These are phyloP conservation scores for Bradypodion ventrale DNA, from an alignment of 2,797 vertebrate genomes.

Conservation along the genomic window DNA sequence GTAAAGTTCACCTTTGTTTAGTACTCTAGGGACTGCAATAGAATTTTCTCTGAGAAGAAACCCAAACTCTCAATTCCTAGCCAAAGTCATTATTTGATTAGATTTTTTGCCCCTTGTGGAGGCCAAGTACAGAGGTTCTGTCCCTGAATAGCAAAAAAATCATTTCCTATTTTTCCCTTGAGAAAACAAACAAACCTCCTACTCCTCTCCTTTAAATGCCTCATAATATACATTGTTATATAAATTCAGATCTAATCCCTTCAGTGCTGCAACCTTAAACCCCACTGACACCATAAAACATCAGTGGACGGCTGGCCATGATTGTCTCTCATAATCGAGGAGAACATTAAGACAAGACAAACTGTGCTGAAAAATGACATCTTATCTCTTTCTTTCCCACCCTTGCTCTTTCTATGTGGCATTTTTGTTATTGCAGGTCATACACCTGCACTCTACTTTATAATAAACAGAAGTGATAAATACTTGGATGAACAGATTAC, in stretches of 20 bases:
- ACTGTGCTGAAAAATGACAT: constrained; percentile 57
- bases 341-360: constrained; percentile 60
- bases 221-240: constrained; percentile 31
- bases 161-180: constrained; percentile 51
- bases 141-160: constrained; percentile 20
- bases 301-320: neutral
- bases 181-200: constrained; percentile 49
- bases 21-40: neutral
- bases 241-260: constrained; percentile 24
- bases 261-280: constrained; percentile 53
- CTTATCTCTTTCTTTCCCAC: constrained; percentile 54
- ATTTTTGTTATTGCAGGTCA: constrained; percentile 59
- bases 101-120: constrained; percentile 39
- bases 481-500: constrained; percentile 9
- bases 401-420: neutral
- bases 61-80: constrained; percentile 34
- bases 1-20: neutral
- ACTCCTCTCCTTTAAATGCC: constrained; percentile 45
- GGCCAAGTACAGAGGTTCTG: constrained; percentile 33
- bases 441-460: constrained; percentile 57
- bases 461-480: constrained; percentile 50
- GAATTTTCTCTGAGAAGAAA: neutral
- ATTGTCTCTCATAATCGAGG: constrained; percentile 55
- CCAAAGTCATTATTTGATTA: constrained; percentile 37
- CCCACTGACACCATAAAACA: constrained; percentile 61